Evolutionary conservation across 2,113 vertebrate genomes (phyloP).

Genomic region (Pantherophis guttatus): DNA sequence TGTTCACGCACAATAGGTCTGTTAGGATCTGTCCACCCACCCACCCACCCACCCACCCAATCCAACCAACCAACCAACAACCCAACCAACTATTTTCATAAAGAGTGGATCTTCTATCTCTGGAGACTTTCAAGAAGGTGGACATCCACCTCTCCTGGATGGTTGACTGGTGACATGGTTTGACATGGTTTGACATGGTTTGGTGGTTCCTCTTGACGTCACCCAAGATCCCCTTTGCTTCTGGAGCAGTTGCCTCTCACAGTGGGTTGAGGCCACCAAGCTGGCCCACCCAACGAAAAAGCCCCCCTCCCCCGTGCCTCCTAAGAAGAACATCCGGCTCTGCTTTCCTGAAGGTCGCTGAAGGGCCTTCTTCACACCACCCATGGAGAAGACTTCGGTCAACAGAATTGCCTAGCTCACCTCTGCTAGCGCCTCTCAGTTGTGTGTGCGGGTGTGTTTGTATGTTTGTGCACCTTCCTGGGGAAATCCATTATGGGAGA

Average conservation of each 20-base stretch:
- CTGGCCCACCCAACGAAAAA: neutral
- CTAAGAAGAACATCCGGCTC: neutral
- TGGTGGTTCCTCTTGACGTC: neutral
- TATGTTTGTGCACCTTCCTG: neutral
- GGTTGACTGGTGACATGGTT: too few species aligned
- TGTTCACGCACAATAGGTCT: neutral
- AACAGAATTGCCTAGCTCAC: neutral
- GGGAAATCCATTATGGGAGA: slow-evolving; percentile 15
- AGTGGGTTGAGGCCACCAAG: neutral
- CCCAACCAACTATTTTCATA: neutral
- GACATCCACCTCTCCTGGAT: too few species aligned
- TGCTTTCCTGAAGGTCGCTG: neutral
- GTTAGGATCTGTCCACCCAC: neutral
- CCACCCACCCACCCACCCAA: neutral
- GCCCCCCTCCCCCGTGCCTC: neutral
- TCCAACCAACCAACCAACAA: neutral
- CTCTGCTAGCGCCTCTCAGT: slow-evolving; percentile 21
- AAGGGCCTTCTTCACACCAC: neutral
- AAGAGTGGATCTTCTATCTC: neutral
- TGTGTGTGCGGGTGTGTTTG: neutral
- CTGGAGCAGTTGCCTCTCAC: neutral
- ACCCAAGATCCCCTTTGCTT: neutral
- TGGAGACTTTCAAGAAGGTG: neutral
- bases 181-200: too few species aligned
- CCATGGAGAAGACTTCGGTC: neutral